Percentiles rank a stretch among this genome's conserved stretches.
These are phyloP conservation scores for Idaea straminata DNA, from an alignment of 2,888 invertebrate species.

Conservation along the genomic window DNA sequence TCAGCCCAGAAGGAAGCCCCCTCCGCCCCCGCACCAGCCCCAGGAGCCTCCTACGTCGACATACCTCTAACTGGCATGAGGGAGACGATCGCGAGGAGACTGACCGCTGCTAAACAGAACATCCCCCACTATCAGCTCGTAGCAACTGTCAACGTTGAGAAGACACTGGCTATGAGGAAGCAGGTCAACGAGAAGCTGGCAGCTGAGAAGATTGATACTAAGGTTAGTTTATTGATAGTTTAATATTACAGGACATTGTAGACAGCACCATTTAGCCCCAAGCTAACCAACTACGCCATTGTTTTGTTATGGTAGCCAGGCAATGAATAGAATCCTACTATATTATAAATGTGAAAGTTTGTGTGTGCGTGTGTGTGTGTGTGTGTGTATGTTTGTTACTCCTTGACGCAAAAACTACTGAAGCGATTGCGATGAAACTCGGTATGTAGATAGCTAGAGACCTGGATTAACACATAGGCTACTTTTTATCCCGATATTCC, in stretches of 20 bases:
- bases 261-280: too few relatives aligned
- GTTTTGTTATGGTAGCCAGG: too few relatives aligned
- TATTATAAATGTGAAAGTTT: too few relatives aligned
- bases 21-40: constrained; percentile 54
- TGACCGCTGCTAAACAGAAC: constrained; percentile 92
- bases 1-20: constrained; percentile 37
- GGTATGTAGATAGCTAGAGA: too few relatives aligned
- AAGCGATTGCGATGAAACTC: too few relatives aligned
- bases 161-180: constrained; percentile 86
- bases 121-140: constrained; percentile 99
- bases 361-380: too few relatives aligned
- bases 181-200: constrained; percentile 89
- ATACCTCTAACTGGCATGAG: constrained; percentile 92
- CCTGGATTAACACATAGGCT: too few relatives aligned
- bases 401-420: too few relatives aligned
- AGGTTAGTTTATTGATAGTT: constrained; percentile 56
- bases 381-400: too few relatives aligned
- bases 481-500: too few relatives aligned
- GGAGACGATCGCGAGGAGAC: constrained; percentile 92
- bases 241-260: not conserved
- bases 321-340: too few relatives aligned
- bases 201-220: constrained; percentile 84
- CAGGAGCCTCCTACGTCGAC: constrained; percentile 83
- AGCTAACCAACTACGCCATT: too few relatives aligned
- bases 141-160: constrained; percentile 92